Conservation (phyloP, 2,797 vertebrate genomes). For the Myoxocephalus aenaeus region DNA sequence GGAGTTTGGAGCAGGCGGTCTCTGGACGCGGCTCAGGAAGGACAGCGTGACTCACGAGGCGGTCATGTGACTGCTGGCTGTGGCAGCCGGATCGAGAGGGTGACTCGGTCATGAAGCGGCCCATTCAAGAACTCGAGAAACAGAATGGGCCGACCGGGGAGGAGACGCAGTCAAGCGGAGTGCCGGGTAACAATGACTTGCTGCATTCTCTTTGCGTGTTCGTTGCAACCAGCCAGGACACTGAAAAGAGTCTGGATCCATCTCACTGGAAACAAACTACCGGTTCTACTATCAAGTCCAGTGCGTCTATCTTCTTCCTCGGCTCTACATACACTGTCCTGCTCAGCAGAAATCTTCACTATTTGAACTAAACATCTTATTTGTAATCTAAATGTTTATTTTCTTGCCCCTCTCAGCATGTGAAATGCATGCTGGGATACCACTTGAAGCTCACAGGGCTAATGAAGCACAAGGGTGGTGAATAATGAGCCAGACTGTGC, state of each 20-base stretch:
- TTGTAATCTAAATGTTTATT: neutral
- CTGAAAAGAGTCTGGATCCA: neutral
- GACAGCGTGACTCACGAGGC: conserved; percentile 37
- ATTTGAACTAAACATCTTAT: neutral
- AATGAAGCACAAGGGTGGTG: neutral
- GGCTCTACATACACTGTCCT: too few relatives aligned
- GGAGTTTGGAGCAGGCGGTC: neutral
- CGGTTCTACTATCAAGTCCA: neutral
- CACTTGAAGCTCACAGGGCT: neutral
- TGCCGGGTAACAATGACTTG: conserved; percentile 6
- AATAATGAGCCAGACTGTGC: neutral
- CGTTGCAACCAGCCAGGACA: neutral
- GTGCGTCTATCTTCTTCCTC: neutral
- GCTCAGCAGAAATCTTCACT: too few relatives aligned
- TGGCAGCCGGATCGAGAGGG: conserved; percentile 19
- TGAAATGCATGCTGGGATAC: neutral
- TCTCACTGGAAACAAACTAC: neutral
- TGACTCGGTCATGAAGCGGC: conserved; percentile 11
- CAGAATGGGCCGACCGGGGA: conserved; percentile 6
- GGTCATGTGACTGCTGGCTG: conserved; percentile 7
- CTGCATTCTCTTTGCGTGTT: neutral
- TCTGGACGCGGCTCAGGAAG: neutral
- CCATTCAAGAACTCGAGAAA: conserved; percentile 20
- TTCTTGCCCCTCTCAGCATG: neutral
- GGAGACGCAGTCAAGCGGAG: neutral